These are phyloP conservation scores for Drosophila sordidula DNA, from an alignment of 2,888 invertebrate species.

Conservation along the genomic window DNA sequence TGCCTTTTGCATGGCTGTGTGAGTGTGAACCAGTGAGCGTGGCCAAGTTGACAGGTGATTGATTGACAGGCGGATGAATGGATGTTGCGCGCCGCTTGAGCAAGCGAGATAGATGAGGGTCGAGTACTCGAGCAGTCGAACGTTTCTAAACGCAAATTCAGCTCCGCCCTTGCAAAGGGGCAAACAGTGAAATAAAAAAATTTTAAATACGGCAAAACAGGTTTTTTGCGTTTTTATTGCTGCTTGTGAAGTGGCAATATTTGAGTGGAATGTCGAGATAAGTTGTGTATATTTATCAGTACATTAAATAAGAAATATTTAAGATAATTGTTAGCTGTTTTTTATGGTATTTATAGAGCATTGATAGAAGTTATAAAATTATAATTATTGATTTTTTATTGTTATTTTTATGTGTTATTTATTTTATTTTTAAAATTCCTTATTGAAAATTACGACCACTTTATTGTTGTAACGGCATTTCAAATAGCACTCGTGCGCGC, in stretches of 20 bases:
- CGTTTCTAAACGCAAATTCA: conserved; percentile 35
- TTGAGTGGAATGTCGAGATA: not conserved
- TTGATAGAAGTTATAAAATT: not conserved
- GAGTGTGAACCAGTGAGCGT: conserved; percentile 64
- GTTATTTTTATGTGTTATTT: not conserved
- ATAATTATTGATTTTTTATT: not conserved
- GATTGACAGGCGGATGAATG: conserved; percentile 79
- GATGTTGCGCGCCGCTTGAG: conserved; percentile 29
- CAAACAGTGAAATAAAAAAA: conserved; percentile 6
- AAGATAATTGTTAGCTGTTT: not conserved
- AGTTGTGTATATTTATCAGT: not conserved
- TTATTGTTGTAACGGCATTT: conserved; percentile 2
- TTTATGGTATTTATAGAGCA: not conserved
- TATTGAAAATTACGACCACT: not conserved
- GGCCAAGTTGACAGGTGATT: conserved; percentile 82
- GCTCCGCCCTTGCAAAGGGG: conserved; percentile 56
- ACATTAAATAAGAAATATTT: not conserved
- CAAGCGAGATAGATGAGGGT: conserved; percentile 44
- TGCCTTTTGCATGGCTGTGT: conserved; percentile 7
- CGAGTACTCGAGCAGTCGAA: conserved; percentile 43
- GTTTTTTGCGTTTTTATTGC: conserved; percentile 48
- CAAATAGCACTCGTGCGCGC: not conserved
- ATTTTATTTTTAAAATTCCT: not conserved
- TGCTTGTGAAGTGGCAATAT: conserved; percentile 7
- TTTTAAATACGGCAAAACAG: conserved; percentile 31